These are phyloP conservation scores for Hirtodrosophila histrioides DNA, from an alignment of 2,888 invertebrate genomes.

Conservation along the genomic window DNA sequence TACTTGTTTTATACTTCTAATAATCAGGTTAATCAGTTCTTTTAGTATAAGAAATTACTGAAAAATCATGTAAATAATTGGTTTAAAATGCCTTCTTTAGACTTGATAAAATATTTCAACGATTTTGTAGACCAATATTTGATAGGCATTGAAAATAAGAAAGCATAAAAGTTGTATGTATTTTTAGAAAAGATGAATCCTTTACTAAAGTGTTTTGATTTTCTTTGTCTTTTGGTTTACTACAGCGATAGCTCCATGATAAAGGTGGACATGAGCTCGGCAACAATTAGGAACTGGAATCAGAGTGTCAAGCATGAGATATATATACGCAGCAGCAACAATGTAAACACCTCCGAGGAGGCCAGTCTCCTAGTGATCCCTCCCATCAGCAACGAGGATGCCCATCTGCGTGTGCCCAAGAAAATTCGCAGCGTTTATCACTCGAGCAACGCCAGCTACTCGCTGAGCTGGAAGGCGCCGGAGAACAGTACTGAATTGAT, in stretches of 20 bases:
- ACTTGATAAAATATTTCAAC: too few species aligned
- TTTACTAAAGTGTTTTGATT: too few species aligned
- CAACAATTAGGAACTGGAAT: conserved; percentile 67
- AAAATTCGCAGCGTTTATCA: conserved; percentile 87
- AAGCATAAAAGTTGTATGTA: neutral
- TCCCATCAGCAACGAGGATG: conserved; percentile 57
- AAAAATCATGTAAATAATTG: too few species aligned
- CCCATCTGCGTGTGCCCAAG: conserved; percentile 58
- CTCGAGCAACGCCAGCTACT: conserved; percentile 87
- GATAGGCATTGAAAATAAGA: too few species aligned
- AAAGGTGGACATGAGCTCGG: conserved; percentile 70
- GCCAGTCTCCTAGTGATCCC: conserved; percentile 72
- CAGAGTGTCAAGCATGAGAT: conserved; percentile 67
- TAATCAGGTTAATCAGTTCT: too few species aligned
- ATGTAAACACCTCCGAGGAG: conserved; percentile 67
- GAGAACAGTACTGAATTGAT: conserved; percentile 82
- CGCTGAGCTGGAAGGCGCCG: conserved; percentile 90
- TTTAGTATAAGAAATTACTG: too few species aligned
- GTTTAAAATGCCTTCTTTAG: too few species aligned
- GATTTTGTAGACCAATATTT: too few species aligned
- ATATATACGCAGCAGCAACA: conserved; percentile 75
- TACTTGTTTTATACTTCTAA: too few species aligned
- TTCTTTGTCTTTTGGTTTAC: neutral
- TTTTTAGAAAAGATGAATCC: neutral
- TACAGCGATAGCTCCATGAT: conserved; percentile 47